A percentile compares a stretch with the other conserved stretches of the same genome.
Evolutionary conservation across 1,140 invertebrate genomes (phyloP).

Genomic region (Neodiprion lecontei): DNA sequence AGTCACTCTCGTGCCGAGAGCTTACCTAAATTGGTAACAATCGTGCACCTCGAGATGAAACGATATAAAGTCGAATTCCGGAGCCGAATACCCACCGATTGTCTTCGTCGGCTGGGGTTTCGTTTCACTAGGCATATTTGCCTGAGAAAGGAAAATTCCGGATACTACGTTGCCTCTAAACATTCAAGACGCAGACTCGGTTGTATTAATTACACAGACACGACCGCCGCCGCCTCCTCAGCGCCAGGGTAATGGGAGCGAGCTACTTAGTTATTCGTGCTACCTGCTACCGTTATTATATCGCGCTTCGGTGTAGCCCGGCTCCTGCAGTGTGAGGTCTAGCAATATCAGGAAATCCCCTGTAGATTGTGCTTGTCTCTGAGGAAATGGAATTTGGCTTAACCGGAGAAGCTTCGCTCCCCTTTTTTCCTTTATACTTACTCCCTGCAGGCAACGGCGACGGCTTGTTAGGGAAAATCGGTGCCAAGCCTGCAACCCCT

Average conservation of each 20-base stretch:
- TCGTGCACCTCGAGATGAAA: no score
- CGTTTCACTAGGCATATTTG: neutral
- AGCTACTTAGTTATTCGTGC: neutral
- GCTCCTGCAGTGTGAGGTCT: constrained; percentile 3
- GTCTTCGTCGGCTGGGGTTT: no score
- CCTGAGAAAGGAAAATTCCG: neutral
- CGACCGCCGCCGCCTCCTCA: neutral
- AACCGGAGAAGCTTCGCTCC: neutral
- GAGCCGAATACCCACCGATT: no score
- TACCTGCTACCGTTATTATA: constrained; percentile 7
- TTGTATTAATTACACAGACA: constrained; percentile 2
- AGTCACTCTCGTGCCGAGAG: no score
- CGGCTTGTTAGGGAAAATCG: neutral
- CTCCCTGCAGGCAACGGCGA: neutral
- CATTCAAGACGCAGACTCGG: neutral
- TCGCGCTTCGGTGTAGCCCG: neutral
- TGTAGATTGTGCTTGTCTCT: neutral
- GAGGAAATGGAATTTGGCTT: neutral
- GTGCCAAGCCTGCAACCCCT: neutral
- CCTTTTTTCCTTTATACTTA: neutral
- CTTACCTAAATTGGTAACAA: no score
- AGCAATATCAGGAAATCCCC: constrained; percentile 7
- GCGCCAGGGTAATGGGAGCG: neutral
- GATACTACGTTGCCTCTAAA: neutral
- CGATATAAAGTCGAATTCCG: no score